Evolutionary conservation across 2,888 invertebrate genomes (phyloP), one percentile per base, ranked within the genome.

Genomic region (Erebia palarica): DNA sequence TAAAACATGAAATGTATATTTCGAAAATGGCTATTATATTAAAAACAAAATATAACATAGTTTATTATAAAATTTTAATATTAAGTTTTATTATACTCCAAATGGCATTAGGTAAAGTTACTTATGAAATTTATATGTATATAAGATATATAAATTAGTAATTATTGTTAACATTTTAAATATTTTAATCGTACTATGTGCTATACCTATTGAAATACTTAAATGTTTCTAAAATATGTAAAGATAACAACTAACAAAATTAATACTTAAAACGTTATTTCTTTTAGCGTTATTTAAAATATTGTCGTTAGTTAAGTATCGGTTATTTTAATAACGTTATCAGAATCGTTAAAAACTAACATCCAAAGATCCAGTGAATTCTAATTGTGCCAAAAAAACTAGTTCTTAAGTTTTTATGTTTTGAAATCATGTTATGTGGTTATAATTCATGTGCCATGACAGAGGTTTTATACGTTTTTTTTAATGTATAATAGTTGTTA

Each of bases 281-380:
- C 13, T 13, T 51, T 14, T 5, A 3, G 1, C 14, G 14, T 49
- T 49, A n/a, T 14, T n/a, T n/a, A 7, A 3, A 11, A 13, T 13
- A 47, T 13, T 47, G 3, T 36, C 36, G 36, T 36, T 36, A 36
- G 7, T 47, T 47, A 11, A 47, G 13, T 44, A 53, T 16, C 53
- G 18, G 9, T 53, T 53, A 53, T 18, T 53, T 18, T 16, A 3
- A 53, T 18, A 55, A 55, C 55, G 18, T 55, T 55, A 18, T 18
- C 18, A 55, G 18, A 55, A 55, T 18, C 16, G 55, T 55, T 55
- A 55, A n/a, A 47, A 55, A 57, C 57, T 72, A 73, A 73, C 21
- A 64, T 65, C 85, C 85, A 91, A 88, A 89, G 85, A 87, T 72
- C 77, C 81, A 81, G 91, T 92, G 92, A 91, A 91, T 91, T 91